These are phyloP conservation scores for Piscicola geometra DNA, from an alignment of 2,888 invertebrate species.

Conservation along the genomic window DNA sequence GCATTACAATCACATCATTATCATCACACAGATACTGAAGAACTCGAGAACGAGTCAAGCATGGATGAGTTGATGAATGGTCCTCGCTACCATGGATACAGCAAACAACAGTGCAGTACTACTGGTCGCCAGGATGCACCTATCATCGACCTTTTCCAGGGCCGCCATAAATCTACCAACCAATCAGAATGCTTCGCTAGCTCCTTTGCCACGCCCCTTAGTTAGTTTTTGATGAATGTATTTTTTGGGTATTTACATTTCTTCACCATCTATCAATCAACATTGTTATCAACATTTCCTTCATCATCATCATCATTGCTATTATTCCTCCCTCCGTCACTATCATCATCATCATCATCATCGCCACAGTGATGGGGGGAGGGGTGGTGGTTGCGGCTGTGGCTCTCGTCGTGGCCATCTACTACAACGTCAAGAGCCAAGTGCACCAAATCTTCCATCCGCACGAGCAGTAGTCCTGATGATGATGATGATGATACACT, in stretches of 20 bases:
- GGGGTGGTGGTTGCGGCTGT: neutral
- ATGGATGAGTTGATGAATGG: neutral
- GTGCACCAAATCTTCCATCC: neutral
- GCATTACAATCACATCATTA: too few species aligned
- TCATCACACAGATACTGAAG: neutral
- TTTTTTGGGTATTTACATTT: too few species aligned
- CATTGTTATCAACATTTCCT: too few species aligned
- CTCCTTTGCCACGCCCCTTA: too few species aligned
- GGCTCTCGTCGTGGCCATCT: neutral
- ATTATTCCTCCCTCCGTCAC: too few species aligned
- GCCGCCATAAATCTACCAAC: neutral
- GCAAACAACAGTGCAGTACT: neutral
- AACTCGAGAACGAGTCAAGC: neutral
- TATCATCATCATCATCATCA: too few species aligned
- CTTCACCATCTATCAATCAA: too few species aligned
- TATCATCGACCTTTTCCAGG: constrained; percentile 7
- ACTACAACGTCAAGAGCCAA: neutral
- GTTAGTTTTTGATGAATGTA: too few species aligned
- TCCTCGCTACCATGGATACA: neutral
- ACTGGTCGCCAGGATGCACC: neutral
- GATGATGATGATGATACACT: neutral
- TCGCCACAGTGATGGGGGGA: neutral
- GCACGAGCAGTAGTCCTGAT: neutral
- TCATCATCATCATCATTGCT: too few species aligned
- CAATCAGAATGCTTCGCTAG: too few species aligned